Evolutionary conservation across 2,888 invertebrate species (phyloP).

Genomic region (Linhomoeus sp.): DNA sequence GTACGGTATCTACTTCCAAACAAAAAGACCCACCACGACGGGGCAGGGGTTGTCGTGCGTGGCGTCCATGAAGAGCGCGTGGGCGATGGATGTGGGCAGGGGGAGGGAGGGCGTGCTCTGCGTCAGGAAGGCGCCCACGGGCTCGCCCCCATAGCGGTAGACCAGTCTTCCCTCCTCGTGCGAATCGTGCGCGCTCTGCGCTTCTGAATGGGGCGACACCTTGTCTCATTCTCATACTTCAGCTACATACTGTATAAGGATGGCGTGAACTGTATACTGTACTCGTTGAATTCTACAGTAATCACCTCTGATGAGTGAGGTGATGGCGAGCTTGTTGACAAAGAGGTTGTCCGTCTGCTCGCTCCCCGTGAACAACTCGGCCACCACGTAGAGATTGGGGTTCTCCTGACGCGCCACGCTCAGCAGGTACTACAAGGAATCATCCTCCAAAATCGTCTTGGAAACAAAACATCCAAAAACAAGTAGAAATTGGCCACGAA

Average conservation of each 20-base stretch:
- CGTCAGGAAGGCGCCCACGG: conserved; percentile 73
- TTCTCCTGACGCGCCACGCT: conserved; percentile 66
- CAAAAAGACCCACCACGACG: conserved; percentile 23
- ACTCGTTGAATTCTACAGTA: no score
- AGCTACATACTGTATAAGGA: no score
- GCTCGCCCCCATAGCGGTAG: conserved; percentile 59
- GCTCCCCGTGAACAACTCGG: conserved; percentile 88
- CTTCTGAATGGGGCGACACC: no score
- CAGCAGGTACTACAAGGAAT: conserved; percentile 45
- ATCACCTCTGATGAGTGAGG: conserved; percentile 65
- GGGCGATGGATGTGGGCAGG: conserved; percentile 58
- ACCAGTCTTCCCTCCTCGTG: conserved; percentile 82
- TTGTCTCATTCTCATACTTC: no score
- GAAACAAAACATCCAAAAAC: conserved; percentile 7
- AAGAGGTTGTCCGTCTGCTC: conserved; percentile 87
- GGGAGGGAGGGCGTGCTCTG: conserved; percentile 35
- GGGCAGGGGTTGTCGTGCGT: conserved; percentile 79
- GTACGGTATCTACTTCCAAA: not conserved
- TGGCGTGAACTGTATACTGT: no score
- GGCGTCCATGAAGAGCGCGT: conserved; percentile 78
- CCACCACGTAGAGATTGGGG: conserved; percentile 87
- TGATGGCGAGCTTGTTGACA: conserved; percentile 85
- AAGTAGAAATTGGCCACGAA: conserved; percentile 17
- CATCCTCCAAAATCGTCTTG: no score
- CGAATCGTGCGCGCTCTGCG: conserved; percentile 72